Percentiles rank a stretch among this genome's conserved stretches.
Evolutionary conservation across 2,113 vertebrate genomes (phyloP).

Genomic region (Neotragus moschatus): DNA sequence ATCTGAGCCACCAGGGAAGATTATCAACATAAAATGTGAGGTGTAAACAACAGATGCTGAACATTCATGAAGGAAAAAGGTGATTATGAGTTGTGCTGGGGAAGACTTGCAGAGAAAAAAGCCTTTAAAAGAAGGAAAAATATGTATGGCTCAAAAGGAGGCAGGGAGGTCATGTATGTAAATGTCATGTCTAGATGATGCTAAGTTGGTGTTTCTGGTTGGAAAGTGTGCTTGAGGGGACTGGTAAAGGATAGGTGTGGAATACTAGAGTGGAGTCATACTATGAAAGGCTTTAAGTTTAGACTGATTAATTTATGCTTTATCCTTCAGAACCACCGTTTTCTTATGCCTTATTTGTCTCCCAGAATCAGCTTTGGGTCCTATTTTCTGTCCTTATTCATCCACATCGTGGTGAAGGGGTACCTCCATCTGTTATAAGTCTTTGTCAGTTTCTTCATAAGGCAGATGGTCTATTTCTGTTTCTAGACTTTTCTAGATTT

Average conservation of each 20-base stretch:
- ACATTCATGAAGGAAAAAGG: neutral
- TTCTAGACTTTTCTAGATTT: slow-evolving; percentile 66
- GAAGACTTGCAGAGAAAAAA: neutral
- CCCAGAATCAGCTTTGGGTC: slow-evolving; percentile 53
- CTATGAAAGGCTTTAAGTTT: neutral
- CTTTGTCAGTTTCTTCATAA: slow-evolving; percentile 67
- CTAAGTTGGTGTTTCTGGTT: neutral
- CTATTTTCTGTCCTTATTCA: slow-evolving; percentile 58
- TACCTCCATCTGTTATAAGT: slow-evolving; percentile 64
- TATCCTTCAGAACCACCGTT: neutral
- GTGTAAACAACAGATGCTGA: neutral
- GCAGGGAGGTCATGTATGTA: neutral
- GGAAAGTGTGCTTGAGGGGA: neutral
- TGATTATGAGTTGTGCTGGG: neutral
- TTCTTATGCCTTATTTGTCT: slow-evolving; percentile 25
- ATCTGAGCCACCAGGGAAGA: neutral
- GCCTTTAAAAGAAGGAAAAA: neutral
- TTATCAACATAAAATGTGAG: neutral
- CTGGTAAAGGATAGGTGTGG: neutral
- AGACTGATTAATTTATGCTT: neutral
- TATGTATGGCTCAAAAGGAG: neutral
- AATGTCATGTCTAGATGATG: neutral
- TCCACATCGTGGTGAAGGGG: slow-evolving; percentile 62
- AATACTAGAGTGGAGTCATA: neutral
- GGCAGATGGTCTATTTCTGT: slow-evolving; percentile 68